Conservation (phyloP, 2,113 vertebrate species). For the Geococcyx californianus region DNA sequence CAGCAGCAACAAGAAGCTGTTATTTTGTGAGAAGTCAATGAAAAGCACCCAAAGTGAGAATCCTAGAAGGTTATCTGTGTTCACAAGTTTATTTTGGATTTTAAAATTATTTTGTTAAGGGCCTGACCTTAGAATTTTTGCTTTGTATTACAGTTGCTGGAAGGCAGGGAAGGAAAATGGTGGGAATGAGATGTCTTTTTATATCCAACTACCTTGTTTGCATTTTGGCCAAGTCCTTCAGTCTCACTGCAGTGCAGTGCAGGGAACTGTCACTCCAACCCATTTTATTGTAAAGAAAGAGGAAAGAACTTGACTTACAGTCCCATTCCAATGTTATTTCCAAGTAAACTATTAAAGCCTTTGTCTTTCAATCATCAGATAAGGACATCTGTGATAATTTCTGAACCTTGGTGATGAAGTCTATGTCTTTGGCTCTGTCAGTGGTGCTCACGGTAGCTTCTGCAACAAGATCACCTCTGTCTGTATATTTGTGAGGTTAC, state of each 20-base stretch:
- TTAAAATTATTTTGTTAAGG: not conserved
- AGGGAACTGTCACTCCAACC: not conserved
- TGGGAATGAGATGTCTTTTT: not conserved
- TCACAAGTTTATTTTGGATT: not conserved
- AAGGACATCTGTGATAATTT: not conserved
- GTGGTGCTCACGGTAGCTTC: not conserved
- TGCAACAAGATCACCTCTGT: accelerated
- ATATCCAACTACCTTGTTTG: not conserved
- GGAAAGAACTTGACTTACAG: not conserved
- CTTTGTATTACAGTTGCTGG: not conserved
- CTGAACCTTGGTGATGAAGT: not conserved
- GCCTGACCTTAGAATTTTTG: not conserved
- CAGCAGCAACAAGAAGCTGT: not conserved
- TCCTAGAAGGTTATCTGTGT: not conserved
- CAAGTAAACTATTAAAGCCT: not conserved
- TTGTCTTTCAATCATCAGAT: not conserved
- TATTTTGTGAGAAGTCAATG: not conserved
- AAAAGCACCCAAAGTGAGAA: not conserved
- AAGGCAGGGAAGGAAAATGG: not conserved
- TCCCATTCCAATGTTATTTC: not conserved
- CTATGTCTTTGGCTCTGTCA: not conserved
- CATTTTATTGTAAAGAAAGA: not conserved
- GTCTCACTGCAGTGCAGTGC: not conserved
- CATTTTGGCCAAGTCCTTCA: not conserved
- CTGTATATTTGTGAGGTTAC: not conserved